Conservation (phyloP, 1,140 invertebrate species). For the Lysiphlebus fabarum region DNA sequence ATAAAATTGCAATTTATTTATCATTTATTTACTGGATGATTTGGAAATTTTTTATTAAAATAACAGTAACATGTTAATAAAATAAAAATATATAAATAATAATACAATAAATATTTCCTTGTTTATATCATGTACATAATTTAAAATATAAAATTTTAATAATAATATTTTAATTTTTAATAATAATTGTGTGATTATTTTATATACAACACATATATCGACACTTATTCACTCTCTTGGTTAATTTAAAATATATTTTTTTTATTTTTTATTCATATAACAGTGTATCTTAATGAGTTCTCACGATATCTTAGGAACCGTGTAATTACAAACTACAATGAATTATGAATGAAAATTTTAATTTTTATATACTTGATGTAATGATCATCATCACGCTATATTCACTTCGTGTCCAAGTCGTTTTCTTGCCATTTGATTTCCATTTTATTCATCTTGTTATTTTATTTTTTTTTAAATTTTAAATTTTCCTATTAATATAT, state of each 20-base stretch:
- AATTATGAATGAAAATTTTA: slow-evolving; percentile 32
- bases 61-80: too few species aligned
- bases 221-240: background rate
- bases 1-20: too few species aligned
- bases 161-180: background rate
- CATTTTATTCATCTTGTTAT: background rate
- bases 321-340: slow-evolving; percentile 28
- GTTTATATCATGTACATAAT: too few species aligned
- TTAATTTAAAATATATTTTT: background rate
- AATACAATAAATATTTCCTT: too few species aligned
- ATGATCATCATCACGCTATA: slow-evolving; percentile 28
- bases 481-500: background rate
- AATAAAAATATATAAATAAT: too few species aligned
- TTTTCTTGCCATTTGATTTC: slow-evolving; percentile 11
- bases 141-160: background rate
- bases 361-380: slow-evolving; percentile 26
- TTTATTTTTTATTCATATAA: slow-evolving; percentile 14
- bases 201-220: too few species aligned
- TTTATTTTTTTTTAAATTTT: slow-evolving; percentile 27
- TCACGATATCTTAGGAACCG: slow-evolving; percentile 28
- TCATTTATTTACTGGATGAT: too few species aligned
- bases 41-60: too few species aligned
- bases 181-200: background rate
- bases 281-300: slow-evolving; percentile 21
- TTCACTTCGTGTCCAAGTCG: background rate